Evolutionary conservation across 2,113 vertebrate species (phyloP).

Genomic region (Saimiri boliviensis): DNA sequence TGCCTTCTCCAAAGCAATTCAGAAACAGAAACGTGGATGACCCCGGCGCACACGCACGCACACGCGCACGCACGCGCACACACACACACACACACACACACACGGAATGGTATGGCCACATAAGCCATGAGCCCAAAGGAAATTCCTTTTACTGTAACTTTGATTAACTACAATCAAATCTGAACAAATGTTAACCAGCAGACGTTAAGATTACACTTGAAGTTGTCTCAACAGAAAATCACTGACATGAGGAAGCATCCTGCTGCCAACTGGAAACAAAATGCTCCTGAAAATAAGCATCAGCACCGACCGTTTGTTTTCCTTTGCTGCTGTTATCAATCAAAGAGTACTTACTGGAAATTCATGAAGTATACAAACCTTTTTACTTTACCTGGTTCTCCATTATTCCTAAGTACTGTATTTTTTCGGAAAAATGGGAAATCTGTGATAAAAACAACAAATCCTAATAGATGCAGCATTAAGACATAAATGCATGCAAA

Average conservation of each 20-base stretch:
- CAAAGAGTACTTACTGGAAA: not conserved
- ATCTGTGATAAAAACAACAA: not conserved
- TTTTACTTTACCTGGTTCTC: not conserved
- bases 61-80: too few species aligned
- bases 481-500: not conserved
- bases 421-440: not conserved
- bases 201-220: not conserved
- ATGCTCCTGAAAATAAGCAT: not conserved
- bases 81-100: too few species aligned
- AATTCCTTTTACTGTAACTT: not conserved
- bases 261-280: not conserved
- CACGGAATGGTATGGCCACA: rapidly evolving
- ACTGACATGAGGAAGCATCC: not conserved
- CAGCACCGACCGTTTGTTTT: not conserved
- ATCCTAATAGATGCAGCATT: not conserved
- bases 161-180: not conserved
- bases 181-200: not conserved
- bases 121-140: too few species aligned
- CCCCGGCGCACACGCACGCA: rapidly evolving
- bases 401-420: rapidly evolving
- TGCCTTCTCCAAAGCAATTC: not conserved
- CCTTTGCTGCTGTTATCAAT: not conserved
- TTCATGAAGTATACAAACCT: not conserved
- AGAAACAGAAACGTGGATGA: not conserved
- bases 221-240: not conserved